These are phyloP conservation scores for Pampusana beccarii DNA, from an alignment of 2,113 vertebrate genomes.

Conservation along the genomic window DNA sequence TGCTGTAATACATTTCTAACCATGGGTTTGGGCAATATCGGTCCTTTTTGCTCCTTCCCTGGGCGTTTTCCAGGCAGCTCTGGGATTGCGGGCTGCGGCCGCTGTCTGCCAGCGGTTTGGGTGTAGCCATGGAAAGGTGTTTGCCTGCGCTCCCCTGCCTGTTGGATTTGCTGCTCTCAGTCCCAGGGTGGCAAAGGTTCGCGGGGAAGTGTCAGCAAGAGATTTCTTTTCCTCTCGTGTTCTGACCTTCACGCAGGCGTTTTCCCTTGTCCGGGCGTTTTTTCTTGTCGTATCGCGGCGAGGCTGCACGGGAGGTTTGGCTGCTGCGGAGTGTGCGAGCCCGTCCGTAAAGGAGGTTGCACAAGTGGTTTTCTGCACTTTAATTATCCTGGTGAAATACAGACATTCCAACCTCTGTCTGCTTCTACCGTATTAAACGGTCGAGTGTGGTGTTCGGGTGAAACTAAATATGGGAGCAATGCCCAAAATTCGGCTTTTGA, in stretches of 20 bases:
- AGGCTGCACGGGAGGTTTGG: background rate
- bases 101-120: background rate
- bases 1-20: background rate
- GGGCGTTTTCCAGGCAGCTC: background rate
- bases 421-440: fast-evolving
- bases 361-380: background rate
- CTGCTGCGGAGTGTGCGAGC: background rate
- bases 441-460: background rate
- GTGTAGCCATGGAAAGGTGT: background rate
- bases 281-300: fast-evolving
- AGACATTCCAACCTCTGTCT: background rate
- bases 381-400: background rate
- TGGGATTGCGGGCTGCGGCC: background rate
- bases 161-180: background rate
- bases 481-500: background rate
- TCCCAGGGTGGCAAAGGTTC: too few relatives aligned
- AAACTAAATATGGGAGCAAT: background rate
- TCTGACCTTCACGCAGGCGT: background rate
- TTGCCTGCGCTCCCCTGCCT: background rate
- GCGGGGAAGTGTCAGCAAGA: background rate
- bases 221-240: background rate
- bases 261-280: too few relatives aligned
- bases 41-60: background rate
- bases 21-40: fast-evolving
- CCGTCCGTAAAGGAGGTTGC: fast-evolving